Percentiles rank a stretch among this genome's conserved stretches.
Conservation (phyloP, 2,113 vertebrate genomes). For the Myanophis thanlyinensis region DNA sequence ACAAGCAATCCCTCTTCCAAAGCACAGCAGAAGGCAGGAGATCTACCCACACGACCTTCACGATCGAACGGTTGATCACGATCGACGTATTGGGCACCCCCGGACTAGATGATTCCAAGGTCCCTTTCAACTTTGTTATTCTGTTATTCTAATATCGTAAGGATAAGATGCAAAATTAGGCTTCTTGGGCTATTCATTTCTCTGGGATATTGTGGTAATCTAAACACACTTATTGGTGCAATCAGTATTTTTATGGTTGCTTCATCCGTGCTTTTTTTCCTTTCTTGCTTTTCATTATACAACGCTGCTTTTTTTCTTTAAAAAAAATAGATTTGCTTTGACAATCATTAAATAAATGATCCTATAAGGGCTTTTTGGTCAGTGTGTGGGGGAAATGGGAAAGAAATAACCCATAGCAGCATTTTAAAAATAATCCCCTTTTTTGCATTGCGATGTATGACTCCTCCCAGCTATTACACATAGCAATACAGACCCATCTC, state of each 20-base stretch:
- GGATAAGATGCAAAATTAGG: neutral
- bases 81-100: too few species aligned
- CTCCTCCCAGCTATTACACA: neutral
- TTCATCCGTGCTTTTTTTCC: neutral
- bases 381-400: neutral
- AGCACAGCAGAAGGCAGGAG: too few species aligned
- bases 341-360: slow-evolving; percentile 11
- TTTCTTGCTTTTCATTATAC: neutral
- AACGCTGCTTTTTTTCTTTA: neutral
- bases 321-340: neutral
- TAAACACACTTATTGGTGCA: neutral
- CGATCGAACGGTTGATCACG: too few species aligned
- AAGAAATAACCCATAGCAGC: neutral
- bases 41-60: too few species aligned
- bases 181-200: neutral
- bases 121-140: neutral
- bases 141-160: neutral
- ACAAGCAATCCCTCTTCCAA: too few species aligned
- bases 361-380: neutral
- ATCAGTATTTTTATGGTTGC: neutral
- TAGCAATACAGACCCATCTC: neutral
- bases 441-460: neutral
- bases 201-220: neutral
- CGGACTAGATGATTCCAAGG: neutral
- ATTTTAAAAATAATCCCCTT: neutral